Base-by-base conservation (phyloP, 2,888 invertebrate species). In the Pegoplata infirma region DNA sequence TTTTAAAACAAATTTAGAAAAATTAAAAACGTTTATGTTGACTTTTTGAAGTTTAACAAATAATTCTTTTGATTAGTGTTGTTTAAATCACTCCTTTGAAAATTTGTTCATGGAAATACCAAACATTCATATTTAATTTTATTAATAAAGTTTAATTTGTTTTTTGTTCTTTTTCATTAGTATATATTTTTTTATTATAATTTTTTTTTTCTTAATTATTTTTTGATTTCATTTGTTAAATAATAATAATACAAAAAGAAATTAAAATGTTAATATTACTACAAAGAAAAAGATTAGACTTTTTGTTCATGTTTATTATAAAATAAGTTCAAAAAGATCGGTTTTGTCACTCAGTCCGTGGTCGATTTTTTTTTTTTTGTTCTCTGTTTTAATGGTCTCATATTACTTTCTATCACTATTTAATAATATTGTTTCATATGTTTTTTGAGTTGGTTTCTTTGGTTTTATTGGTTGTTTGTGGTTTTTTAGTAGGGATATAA, bases 401-500 rank as follows among this genome's bases (percentile, higher is more conserved):
- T 58, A 73, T 68, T 78, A 78, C 19, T 61, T 51, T 69, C 51
- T 67, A 80, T 80, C 71, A 76, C 74, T 83, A 80, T 81, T 76
- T 56, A 25, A 44, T 40, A 63, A 63, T 63, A 63, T 63, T 67
- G 46, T 74, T 66, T 64, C 32, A 71, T 63, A 68, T 76, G 55
- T 66, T 47, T n/a, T n/a, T 78, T 68, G 32, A 68, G 67, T 72
- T 74, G 19, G 32, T 72, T 58, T 78, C 66, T 69, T 71, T 80
- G 53, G 66, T 74, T 69, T 51, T 64, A 23, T 66, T 74, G 61
- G 61, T 59, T 44, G 66, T 40, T 64, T 46, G 17, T 51, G 32
- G 32, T 17, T 59, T 56, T 44, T 86, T 85, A 88, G 63, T 84
- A 89, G 64, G 88, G 88, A 82, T 87, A 87, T 3, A 86, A 84